Base-by-base conservation (phyloP, 2,797 vertebrate species). In the Eleutherodactylus coqui region DNA sequence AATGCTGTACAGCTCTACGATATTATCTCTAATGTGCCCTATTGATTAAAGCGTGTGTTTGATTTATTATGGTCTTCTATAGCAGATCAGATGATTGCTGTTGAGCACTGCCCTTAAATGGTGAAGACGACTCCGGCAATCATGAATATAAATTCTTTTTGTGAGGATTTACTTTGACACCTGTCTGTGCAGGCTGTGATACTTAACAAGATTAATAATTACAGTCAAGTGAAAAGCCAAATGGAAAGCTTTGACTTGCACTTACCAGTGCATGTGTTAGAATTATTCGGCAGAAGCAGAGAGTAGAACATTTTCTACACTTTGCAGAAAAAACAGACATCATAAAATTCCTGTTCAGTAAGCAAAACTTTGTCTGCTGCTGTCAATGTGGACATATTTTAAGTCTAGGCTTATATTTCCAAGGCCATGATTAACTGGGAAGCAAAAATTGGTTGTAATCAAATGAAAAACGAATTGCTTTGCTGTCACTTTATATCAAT, bases 251-350 rank as follows among this genome's bases (percentile, higher is more conserved):
- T 62, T 86, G 60, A 87, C 79, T 77, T 69, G 79, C 14, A 67
- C 55, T 47, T 38, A 89, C 34, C 78, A 47, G 83, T 82, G 77
- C 21, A 69, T 86, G 38, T 72, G 47, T 79, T 70, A 77, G 82
- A 53, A 75, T 89, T 89, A 89, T 85, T 89, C 87, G 76, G 16
- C n/a, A n/a, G 88, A 89, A 89, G 81, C 70, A 84, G 79, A 87
- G 82, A 84, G 69, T 89, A 88, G 87, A 47, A 58, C 69, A 72
- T 16, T 24, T 58, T 82, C 45, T 82, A 36, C 16, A 60, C 10
- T 85, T 85, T 77, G 87, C 41, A 86, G 36, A 58, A 43, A 87
- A 86, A 47, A 69, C 24, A 53, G 13, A 17, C 55, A 55, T 82
- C 60, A 83, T 83, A 86, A 86, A 86, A 82, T 75, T 80, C 45